Evolutionary conservation across 2,113 vertebrate species (phyloP).

Genomic region (Engystomops pustulosus): DNA sequence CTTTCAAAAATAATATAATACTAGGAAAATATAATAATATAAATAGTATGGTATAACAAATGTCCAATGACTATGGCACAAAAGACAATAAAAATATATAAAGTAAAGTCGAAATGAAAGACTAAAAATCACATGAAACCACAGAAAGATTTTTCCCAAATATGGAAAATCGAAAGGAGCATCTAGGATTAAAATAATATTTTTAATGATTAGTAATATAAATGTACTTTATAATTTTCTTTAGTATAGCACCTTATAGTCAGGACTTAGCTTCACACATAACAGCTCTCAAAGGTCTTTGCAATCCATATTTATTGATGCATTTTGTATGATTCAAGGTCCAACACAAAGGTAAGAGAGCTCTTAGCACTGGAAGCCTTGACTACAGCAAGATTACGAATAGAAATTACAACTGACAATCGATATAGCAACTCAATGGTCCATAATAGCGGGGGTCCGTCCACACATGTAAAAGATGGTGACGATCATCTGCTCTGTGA

Average conservation of each 20-base stretch:
- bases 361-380: background rate
- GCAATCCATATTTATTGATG: slow-evolving; percentile 9
- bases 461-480: background rate
- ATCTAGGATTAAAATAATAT: no score
- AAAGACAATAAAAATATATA: no score
- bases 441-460: background rate
- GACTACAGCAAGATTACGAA: background rate
- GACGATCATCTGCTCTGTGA: background rate
- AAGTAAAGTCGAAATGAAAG: no score
- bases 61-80: no score
- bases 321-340: background rate
- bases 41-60: no score
- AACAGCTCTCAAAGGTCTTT: background rate
- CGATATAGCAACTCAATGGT: background rate
- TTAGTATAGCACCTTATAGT: background rate
- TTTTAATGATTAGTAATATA: background rate
- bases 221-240: background rate
- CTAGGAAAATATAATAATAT: no score
- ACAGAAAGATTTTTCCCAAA: background rate
- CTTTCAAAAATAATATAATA: no score
- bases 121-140: background rate
- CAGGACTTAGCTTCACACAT: background rate
- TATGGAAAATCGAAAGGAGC: background rate
- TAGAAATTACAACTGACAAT: background rate
- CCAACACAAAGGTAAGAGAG: background rate